These are phyloP conservation scores for Corythucha ciliata DNA, from an alignment of 2,888 invertebrate genomes.

Conservation along the genomic window DNA sequence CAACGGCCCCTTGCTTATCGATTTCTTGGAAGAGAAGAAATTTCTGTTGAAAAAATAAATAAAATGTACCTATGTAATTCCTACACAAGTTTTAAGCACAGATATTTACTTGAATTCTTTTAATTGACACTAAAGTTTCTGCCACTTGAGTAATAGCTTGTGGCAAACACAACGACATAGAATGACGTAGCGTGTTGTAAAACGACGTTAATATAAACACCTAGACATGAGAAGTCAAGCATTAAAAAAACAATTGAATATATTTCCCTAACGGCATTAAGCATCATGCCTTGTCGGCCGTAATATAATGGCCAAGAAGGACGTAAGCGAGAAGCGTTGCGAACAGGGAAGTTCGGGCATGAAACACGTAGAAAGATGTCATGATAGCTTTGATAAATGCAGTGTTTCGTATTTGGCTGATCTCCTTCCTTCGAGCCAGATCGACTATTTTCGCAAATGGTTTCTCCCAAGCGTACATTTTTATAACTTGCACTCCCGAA, in stretches of 20 bases:
- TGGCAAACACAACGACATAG: conserved; percentile 85
- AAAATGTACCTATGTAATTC: too few relatives aligned
- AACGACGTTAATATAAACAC: conserved; percentile 81
- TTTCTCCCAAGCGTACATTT: conserved; percentile 87
- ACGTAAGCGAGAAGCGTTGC: conserved; percentile 62
- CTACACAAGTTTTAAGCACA: background rate
- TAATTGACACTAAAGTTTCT: conserved; percentile 66
- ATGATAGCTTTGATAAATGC: conserved; percentile 58
- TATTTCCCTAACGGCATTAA: background rate
- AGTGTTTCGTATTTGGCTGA: conserved; percentile 59
- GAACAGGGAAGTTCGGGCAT: conserved; percentile 69
- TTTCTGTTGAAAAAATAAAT: conserved; percentile 13
- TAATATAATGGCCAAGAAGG: conserved; percentile 55
- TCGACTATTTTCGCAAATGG: conserved; percentile 67
- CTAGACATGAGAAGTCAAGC: conserved; percentile 23
- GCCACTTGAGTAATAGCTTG: conserved; percentile 71
- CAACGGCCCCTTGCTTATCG: background rate
- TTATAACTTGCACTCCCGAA: conserved; percentile 75
- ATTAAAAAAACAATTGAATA: background rate
- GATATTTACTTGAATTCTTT: conserved; percentile 48
- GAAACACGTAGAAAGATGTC: conserved; percentile 68
- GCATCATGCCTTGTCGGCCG: conserved; percentile 63
- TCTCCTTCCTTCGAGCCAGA: conserved; percentile 60
- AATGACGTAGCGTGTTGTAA: conserved; percentile 73
- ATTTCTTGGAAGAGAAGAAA: conserved; percentile 23